Base-by-base conservation (phyloP, 2,113 vertebrate genomes). In the Halcyon senegalensis region DNA sequence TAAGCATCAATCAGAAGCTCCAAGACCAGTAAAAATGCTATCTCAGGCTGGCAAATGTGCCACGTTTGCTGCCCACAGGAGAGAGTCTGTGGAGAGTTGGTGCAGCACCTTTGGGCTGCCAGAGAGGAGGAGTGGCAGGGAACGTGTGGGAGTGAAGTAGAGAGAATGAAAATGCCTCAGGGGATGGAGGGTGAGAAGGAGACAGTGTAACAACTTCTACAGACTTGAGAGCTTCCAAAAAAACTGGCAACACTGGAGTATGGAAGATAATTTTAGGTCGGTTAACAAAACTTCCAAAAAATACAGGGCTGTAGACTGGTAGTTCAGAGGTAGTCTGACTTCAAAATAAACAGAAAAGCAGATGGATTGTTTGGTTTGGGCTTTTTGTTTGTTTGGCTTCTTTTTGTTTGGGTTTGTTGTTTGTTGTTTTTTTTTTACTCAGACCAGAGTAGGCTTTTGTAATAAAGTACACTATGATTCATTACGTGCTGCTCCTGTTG, bases 11-110 rank as follows among this genome's bases (percentile, higher is more conserved):
- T 10, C 53, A 82, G 48, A 89, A 92, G 48, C 2, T 1, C 35
- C 53, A 85, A 73, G 53, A 79, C 53, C 55, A 46, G 44, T 66
- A 50, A 84, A 96, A 95, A 82, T 31, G 46, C 70, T 46, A 0
- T 70, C 89, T 92, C 55, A 51, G 81, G 31, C 89, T 96, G 96
- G 70, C 91, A 94, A 91, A 91, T 91, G 89, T 91, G 76, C 91
- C 80, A 50, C 2, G 1, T 15, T 46, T 89, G 39, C 92, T 96
- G 92, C 92, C 95, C 86, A 94, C 92, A 94, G 89, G 90, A 87
- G 62, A 80, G 68, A 81, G 44, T 48, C 88, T 48, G 20, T 14
- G 8, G 83, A 68, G 80, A 79, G 89, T 16, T 87, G 89, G 84
- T 91, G 94, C 91, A 82, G 84, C 85, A 82, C 95, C 94, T 82